Percentiles rank a stretch among this genome's conserved stretches.
phyloP scores from a whole-genome alignment of 1,140 invertebrate genomes.

The Atta cephalotes region DNA sequence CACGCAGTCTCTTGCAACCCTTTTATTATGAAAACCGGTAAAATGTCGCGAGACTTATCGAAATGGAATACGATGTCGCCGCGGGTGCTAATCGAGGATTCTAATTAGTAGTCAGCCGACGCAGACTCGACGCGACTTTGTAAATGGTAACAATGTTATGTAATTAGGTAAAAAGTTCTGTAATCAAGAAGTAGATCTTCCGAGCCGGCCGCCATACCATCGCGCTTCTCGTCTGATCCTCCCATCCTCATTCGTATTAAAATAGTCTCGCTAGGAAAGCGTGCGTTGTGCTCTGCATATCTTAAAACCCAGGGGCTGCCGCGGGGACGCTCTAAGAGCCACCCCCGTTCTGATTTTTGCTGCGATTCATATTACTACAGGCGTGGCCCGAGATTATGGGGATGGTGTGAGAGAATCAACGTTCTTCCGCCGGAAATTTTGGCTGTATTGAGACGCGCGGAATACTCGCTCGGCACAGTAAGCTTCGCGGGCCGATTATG shows the following conservation, averaged over 20 bases:
- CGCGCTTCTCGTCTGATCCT: slow-evolving; percentile 58
- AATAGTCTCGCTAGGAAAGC: slow-evolving; percentile 82
- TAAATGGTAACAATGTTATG: slow-evolving; percentile 83
- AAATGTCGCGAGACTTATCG: slow-evolving; percentile 67
- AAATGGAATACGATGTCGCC: slow-evolving; percentile 70
- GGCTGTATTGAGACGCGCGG: slow-evolving; percentile 50
- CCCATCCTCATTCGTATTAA: slow-evolving; percentile 81
- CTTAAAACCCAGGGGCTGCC: slow-evolving; percentile 80
- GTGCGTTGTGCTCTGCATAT: slow-evolving; percentile 82
- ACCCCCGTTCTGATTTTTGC: slow-evolving; percentile 79
- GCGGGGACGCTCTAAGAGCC: slow-evolving; percentile 71
- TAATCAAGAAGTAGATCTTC: slow-evolving; percentile 85
- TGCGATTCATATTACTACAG: slow-evolving; percentile 77
- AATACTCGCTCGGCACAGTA: background rate
- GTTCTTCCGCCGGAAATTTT: slow-evolving; percentile 55
- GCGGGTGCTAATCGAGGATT: slow-evolving; percentile 71
- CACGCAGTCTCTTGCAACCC: slow-evolving; percentile 6
- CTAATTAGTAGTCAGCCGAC: slow-evolving; percentile 79
- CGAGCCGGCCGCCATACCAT: slow-evolving; percentile 72
- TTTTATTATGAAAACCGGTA: slow-evolving; percentile 38
- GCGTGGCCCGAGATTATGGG: slow-evolving; percentile 62
- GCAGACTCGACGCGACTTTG: slow-evolving; percentile 75
- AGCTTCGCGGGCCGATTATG: slow-evolving; percentile 36
- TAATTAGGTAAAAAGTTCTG: slow-evolving; percentile 83
- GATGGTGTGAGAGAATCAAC: slow-evolving; percentile 43